These are phyloP conservation scores for Porites evermanni DNA, from an alignment of 92 coral and sea anemone species.

Conservation along the genomic window DNA sequence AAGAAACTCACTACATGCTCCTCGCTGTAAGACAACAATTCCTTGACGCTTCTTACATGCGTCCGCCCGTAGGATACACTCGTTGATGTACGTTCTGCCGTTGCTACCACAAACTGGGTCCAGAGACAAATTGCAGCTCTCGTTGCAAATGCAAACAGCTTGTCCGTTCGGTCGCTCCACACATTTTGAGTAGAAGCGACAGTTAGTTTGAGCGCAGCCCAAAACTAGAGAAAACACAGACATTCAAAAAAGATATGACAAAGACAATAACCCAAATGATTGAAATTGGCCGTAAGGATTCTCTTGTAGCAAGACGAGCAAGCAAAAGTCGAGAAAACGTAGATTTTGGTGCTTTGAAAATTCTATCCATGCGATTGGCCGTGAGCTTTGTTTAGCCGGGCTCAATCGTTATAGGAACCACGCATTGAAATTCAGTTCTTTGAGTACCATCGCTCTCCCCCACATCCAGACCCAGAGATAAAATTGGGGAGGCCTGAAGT, in stretches of 20 bases:
- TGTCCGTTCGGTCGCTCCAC: constrained; percentile 80
- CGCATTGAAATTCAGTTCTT: too few species aligned
- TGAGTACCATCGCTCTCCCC: too few species aligned
- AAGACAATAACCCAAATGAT: not conserved
- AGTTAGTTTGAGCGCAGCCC: constrained; percentile 80
- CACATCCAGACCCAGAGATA: too few species aligned
- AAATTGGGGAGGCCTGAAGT: too few species aligned
- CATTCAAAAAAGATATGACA: not conserved
- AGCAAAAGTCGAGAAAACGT: too few species aligned
- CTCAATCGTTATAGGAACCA: too few species aligned
- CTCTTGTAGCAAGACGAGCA: too few species aligned
- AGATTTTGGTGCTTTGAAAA: too few species aligned
- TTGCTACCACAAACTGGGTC: constrained; percentile 97
- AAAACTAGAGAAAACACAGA: constrained; percentile 45
- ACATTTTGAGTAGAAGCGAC: constrained; percentile 86
- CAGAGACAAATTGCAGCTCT: constrained; percentile 68
- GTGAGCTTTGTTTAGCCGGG: too few species aligned
- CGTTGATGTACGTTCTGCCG: constrained; percentile 93
- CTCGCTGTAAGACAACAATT: constrained; percentile 73
- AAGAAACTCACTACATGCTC: constrained; percentile 87
- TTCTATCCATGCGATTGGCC: too few species aligned
- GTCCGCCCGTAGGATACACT: constrained; percentile 83
- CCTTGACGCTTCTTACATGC: constrained; percentile 86
- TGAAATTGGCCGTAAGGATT: too few species aligned
- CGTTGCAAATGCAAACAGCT: constrained; percentile 84